These are phyloP conservation scores for Apodemus sylvaticus DNA, from an alignment of 2,113 vertebrate species.

Conservation along the genomic window DNA sequence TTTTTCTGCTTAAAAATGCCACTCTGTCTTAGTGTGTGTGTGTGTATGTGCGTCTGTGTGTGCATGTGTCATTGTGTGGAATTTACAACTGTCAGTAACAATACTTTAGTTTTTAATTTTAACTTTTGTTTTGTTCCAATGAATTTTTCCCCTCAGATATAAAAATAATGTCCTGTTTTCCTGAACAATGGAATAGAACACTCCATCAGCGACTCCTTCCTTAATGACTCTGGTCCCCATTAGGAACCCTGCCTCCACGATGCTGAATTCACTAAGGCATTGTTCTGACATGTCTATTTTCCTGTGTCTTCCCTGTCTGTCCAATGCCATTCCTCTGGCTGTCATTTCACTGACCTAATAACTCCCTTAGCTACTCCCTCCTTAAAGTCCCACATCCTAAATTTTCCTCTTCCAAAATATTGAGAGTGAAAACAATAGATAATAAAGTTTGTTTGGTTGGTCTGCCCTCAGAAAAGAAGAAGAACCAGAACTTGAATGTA, in stretches of 20 bases:
- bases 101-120: neutral
- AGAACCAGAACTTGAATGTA: neutral
- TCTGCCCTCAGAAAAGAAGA: neutral
- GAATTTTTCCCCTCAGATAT: constrained; percentile 51
- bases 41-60: neutral
- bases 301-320: constrained; percentile 55
- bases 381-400: neutral
- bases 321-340: constrained; percentile 61
- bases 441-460: constrained; percentile 41
- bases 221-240: constrained; percentile 57
- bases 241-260: neutral
- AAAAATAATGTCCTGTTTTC: constrained; percentile 19
- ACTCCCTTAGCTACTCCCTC: constrained; percentile 64
- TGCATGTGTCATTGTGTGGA: neutral
- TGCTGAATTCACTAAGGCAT: constrained; percentile 54
- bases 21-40: neutral
- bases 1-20: neutral
- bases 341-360: constrained; percentile 75
- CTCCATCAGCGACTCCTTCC: neutral
- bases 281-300: constrained; percentile 69
- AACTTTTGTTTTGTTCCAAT: neutral
- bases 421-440: neutral
- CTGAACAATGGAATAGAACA: neutral
- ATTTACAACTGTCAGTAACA: constrained; percentile 8
- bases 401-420: constrained; percentile 21